Base-by-base conservation (phyloP, 2,888 invertebrate genomes). In the Acleris holmiana region DNA sequence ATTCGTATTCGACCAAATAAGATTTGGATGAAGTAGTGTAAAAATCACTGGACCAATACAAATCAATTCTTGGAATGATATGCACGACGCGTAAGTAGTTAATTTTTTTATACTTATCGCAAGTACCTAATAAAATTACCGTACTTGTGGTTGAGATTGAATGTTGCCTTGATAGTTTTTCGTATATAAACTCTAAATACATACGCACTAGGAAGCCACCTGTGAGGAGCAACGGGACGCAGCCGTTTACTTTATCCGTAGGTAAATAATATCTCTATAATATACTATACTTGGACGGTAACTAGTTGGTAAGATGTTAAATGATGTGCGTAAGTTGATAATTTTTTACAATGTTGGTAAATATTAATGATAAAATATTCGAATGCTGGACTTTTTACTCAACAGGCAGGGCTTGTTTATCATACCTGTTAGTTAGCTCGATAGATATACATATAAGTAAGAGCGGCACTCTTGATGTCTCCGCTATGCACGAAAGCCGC, bases 381-480 rank as follows among this genome's bases (percentile, higher is more conserved):
- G 40, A 75, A 77, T 89, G 89, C 89, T 89, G 89, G 83, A 87
- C 89, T 89, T 89, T 89, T 88, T 86, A 72, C 86, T 88, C 85
- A 63, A 73, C 70, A 66, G 82, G 84, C 83, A 76, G 71, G 77
- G 76, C 78, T 83, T 81, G 79, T 83, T 83, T 61, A 61, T 66
- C 61, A 51, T 61, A 53, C 53, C 66, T 73, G 68, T 73, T 74
- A 75, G 72, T 77, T 84, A 81, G 77, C 81, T 80, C 79, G 77
- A 75, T 80, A 81, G 78, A 78, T 79, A 78, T 78, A 29, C 29
- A 29, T 29, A 70, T 82, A 80, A 76, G 73, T 73, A 49, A 54
- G 41, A 44, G 55, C 49, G 55, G 58, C 47, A 58, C 55, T 48
- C 55, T 55, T 44, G 29, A 62, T 49, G 49, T 29, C 59, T 41